Conservation (phyloP, 1,140 invertebrate genomes). For the Coptotermes formosanus region DNA sequence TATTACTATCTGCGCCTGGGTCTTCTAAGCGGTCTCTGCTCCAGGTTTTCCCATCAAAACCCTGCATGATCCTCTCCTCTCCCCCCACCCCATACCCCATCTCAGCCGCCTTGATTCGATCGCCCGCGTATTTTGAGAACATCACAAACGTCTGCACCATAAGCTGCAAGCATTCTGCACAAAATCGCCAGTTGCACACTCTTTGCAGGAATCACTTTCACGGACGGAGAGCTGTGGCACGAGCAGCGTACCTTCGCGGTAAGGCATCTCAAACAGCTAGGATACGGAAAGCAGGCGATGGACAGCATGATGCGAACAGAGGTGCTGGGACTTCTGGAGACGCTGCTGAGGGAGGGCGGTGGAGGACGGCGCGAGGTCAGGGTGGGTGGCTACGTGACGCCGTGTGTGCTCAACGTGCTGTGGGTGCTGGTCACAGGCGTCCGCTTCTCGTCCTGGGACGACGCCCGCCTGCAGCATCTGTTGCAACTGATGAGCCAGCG, state of each 20-base stretch:
- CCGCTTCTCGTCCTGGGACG: constrained; percentile 46
- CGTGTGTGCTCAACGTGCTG: constrained; percentile 69
- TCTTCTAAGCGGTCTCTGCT: too few species aligned
- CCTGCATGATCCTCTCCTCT: too few species aligned
- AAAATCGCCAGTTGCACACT: not conserved
- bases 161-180: too few species aligned
- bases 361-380: not conserved
- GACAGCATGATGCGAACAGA: constrained; percentile 69
- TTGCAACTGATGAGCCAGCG: constrained; percentile 55
- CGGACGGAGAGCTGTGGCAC: constrained; percentile 72
- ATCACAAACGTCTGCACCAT: not conserved
- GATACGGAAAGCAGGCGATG: constrained; percentile 72
- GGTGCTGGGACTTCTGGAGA: constrained; percentile 28
- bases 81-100: too few species aligned
- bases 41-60: too few species aligned
- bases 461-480: constrained; percentile 57
- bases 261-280: constrained; percentile 65
- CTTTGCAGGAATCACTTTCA: constrained; percentile 66
- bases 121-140: not conserved
- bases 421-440: constrained; percentile 72
- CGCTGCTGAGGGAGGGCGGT: not conserved
- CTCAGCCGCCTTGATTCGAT: not conserved
- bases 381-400: constrained; percentile 42
- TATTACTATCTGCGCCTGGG: too few species aligned
- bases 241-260: constrained; percentile 72